Base-by-base conservation (phyloP, 2,113 vertebrate genomes). In the Nerophis ophidion region DNA sequence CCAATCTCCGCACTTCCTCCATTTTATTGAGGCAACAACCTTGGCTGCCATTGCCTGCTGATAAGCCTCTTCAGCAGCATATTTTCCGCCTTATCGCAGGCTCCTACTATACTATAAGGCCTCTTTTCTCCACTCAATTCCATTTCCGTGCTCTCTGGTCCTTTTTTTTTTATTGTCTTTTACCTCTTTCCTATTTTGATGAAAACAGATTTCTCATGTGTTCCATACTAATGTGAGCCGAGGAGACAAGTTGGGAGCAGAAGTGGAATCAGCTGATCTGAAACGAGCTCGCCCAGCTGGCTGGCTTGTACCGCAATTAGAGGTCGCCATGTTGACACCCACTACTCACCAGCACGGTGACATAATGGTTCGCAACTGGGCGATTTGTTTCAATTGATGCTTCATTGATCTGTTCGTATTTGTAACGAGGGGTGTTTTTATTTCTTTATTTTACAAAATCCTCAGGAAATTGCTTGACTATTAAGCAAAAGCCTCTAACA, bases 11-110 rank as follows among this genome's bases (percentile, higher is more conserved):
- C 40, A 47, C 44, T 34, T 26, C 34, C 42, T 48, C 1, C 15
- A 48, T 42, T 49, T 55, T 55, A 48, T 11, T 53, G 33, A 57
- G 48, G 63, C 52, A 62, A 48, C 48, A 61, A 34, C 51, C 45
- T 57, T 5, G 42, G 40, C 58, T 17, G 33, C 52, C 52, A 52
- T n/a, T 59, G 15, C 45, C 47, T 40, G 15, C 36, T 54, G 49
- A 63, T 67, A 12, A 67, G 48, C 48, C n/a, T 17, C 6, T 7
- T 14, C 14, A 57, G 17, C 42, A 8, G 1, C 16, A 0, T 12
- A 14, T 59, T 59, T 63, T 50, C 15, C 34, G 48, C 64, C 38
- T 36, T 38, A 60, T 63, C 16, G 7, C 5, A 45, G 9, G 14
- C n/a, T 6, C 48, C 7, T 7, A 40, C 9, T 40, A 8, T 1